Conservation (phyloP, 2,888 invertebrate species). For the Andrena bicolor region DNA sequence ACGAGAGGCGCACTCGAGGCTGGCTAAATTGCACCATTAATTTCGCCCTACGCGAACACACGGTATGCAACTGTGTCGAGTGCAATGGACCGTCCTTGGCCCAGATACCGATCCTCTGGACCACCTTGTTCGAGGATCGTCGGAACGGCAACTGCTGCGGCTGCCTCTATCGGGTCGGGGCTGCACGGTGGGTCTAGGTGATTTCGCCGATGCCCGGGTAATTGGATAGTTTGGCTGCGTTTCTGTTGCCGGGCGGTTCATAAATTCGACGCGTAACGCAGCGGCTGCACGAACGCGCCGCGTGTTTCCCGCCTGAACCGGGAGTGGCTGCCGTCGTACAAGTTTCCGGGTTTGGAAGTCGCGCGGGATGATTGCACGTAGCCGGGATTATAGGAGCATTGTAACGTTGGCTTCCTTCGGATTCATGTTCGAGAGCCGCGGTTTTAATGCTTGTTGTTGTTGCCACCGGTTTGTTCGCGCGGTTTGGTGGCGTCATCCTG, state of each 20-base stretch:
- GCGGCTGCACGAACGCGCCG: background rate
- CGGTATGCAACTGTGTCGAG: slow-evolving; percentile 72
- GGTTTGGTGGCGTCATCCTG: background rate
- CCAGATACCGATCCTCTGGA: slow-evolving; percentile 67
- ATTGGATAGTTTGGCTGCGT: slow-evolving; percentile 41
- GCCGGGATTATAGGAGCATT: slow-evolving; percentile 3
- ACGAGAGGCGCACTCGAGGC: slow-evolving; percentile 61
- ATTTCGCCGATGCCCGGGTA: slow-evolving; percentile 31
- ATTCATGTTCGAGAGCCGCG: background rate
- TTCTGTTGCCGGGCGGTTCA: background rate
- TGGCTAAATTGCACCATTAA: slow-evolving; percentile 74
- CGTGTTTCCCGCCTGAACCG: no score
- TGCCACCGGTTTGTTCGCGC: slow-evolving; percentile 29
- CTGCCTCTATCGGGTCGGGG: background rate
- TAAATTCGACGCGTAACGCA: slow-evolving; percentile 23
- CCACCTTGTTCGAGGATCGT: slow-evolving; percentile 40
- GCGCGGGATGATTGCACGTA: background rate
- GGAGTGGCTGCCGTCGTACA: no score
- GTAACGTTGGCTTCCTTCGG: slow-evolving; percentile 1
- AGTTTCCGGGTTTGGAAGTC: background rate
- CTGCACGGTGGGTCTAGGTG: slow-evolving; percentile 15
- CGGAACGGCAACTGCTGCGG: slow-evolving; percentile 3
- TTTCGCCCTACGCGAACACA: slow-evolving; percentile 60
- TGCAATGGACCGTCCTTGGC: slow-evolving; percentile 74
- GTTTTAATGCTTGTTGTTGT: slow-evolving; percentile 34